These are phyloP conservation scores for Achlya flavicornis DNA, from an alignment of 2,888 invertebrate species.

Conservation along the genomic window DNA sequence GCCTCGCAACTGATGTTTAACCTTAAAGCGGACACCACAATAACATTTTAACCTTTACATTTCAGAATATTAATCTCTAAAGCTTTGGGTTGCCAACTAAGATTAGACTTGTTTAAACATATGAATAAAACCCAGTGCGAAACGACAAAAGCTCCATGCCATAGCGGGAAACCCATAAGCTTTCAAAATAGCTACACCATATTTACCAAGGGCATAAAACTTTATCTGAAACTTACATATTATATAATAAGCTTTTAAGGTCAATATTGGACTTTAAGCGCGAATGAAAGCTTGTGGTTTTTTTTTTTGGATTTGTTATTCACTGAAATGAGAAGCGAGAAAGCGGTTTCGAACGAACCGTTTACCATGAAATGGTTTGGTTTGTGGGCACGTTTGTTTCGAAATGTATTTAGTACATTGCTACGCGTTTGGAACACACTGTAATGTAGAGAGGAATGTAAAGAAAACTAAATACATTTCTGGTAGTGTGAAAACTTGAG, in stretches of 20 bases:
- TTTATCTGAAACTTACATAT: constrained; percentile 19
- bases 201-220: constrained; percentile 24
- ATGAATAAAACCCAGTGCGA: constrained; percentile 42
- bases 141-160: constrained; percentile 64
- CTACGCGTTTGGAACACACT: neutral
- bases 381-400: constrained; percentile 9
- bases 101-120: constrained; percentile 32
- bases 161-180: constrained; percentile 77
- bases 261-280: constrained; percentile 79
- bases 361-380: constrained; percentile 22
- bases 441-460: neutral
- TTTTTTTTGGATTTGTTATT: constrained; percentile 32
- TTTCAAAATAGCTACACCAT: constrained; percentile 59
- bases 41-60: neutral
- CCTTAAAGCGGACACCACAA: constrained; percentile 6
- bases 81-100: constrained; percentile 73
- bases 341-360: constrained; percentile 28
- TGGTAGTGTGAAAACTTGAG: constrained; percentile 2
- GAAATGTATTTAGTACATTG: constrained; percentile 11
- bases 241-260: constrained; percentile 29
- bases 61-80: constrained; percentile 19
- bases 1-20: no score
- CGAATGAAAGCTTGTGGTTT: constrained; percentile 78
- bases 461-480: constrained; percentile 1
- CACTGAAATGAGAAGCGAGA: constrained; percentile 34